Percentiles rank a stretch among this genome's conserved stretches.
These are phyloP conservation scores for Miichthys miiuy DNA, from an alignment of 2,797 vertebrate genomes.

Conservation along the genomic window DNA sequence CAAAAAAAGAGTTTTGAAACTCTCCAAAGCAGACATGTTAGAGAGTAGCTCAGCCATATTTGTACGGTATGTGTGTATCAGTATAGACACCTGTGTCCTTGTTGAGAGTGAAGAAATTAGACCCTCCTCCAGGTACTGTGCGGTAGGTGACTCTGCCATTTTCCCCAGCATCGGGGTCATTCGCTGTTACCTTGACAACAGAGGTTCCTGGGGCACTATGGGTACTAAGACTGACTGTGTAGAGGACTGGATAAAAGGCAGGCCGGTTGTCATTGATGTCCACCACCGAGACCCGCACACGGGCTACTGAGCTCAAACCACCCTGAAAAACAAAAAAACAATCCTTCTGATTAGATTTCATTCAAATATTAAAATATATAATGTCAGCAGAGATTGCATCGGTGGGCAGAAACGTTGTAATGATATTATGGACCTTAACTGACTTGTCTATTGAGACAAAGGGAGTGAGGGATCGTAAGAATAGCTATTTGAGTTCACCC, in stretches of 20 bases:
- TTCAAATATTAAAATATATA: not conserved
- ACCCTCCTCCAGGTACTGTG: conserved; percentile 88
- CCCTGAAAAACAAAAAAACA: conserved; percentile 83
- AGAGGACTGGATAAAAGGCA: conserved; percentile 93
- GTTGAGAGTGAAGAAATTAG: conserved; percentile 92
- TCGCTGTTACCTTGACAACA: conserved; percentile 92
- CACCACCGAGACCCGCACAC: conserved; percentile 90
- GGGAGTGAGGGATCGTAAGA: conserved; percentile 7
- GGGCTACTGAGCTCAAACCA: conserved; percentile 90
- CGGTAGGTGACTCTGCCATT: conserved; percentile 92
- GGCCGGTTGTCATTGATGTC: conserved; percentile 96
- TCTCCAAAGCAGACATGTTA: not conserved
- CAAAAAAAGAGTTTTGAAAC: not conserved
- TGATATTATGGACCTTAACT: not conserved
- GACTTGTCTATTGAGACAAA: conserved; percentile 13
- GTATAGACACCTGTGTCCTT: conserved; percentile 88
- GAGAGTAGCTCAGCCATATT: not conserved
- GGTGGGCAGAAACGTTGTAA: not conserved
- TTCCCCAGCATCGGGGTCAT: conserved; percentile 92
- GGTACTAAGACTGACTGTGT: conserved; percentile 93
- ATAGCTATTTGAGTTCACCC: conserved; percentile 19
- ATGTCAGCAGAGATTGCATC: conserved; percentile 2
- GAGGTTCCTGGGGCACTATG: conserved; percentile 94
- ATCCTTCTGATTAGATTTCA: not conserved
- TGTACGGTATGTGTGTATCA: not conserved